Percentiles rank a stretch among this genome's conserved stretches.
These are phyloP conservation scores for Mallotus villosus DNA, from an alignment of 2,797 vertebrate genomes.

Conservation along the genomic window DNA sequence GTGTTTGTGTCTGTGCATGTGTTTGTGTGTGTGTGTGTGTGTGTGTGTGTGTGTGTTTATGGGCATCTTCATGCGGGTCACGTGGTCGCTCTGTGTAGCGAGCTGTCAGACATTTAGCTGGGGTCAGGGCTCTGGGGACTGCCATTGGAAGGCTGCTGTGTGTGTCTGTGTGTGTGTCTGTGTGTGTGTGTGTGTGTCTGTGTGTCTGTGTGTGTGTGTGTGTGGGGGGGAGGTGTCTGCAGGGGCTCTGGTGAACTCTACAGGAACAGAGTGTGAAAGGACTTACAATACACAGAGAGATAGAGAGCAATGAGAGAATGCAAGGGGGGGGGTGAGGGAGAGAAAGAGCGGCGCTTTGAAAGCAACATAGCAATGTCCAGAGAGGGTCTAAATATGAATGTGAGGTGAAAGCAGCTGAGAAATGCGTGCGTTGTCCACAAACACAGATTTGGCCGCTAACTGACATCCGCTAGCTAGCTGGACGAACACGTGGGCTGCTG, in stretches of 20 bases:
- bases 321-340: not conserved
- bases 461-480: too few species aligned
- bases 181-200: not conserved
- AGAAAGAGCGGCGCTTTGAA: not conserved
- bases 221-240: conserved; percentile 34
- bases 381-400: conserved; percentile 48
- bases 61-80: conserved; percentile 62
- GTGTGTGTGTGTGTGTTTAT: conserved; percentile 2
- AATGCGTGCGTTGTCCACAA: too few species aligned
- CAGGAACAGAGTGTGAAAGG: conserved; percentile 60
- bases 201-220: not conserved
- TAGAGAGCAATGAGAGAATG: conserved; percentile 16
- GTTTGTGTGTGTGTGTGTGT: conserved; percentile 29
- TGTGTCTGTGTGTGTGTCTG: conserved; percentile 28
- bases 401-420: not conserved
- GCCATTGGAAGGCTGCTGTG: not conserved
- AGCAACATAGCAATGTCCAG: too few species aligned
- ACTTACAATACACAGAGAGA: conserved; percentile 50
- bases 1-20: conserved; percentile 18
- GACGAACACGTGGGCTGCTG: too few species aligned
- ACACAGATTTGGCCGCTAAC: too few species aligned
- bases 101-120: conserved; percentile 65
- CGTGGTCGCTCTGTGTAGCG: conserved; percentile 63
- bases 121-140: conserved; percentile 62
- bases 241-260: conserved; percentile 59